Conservation (phyloP, 1,140 invertebrate species). For the Charaxes varanes region DNA sequence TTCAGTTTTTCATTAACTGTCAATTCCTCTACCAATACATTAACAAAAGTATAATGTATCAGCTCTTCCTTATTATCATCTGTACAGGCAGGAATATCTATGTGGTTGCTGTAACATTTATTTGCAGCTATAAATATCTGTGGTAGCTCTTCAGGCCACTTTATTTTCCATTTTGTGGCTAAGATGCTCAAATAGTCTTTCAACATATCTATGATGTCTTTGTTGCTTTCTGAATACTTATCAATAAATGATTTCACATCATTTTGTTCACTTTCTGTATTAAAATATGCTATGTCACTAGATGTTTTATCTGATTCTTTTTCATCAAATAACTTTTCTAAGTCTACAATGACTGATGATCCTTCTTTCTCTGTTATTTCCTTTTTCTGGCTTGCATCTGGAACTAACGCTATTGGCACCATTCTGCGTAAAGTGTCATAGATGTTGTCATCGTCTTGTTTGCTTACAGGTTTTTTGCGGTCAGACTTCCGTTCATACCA, state of each 20-base stretch:
- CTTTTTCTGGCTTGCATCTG: slow-evolving; percentile 51
- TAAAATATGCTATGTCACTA: slow-evolving; percentile 75
- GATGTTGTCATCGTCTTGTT: slow-evolving; percentile 70
- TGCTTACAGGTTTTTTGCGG: slow-evolving; percentile 72
- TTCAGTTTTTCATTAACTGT: slow-evolving; percentile 74
- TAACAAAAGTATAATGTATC: slow-evolving; percentile 75
- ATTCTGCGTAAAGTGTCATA: slow-evolving; percentile 81
- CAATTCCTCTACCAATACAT: slow-evolving; percentile 79
- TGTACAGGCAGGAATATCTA: slow-evolving; percentile 73
- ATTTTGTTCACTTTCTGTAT: slow-evolving; percentile 76
- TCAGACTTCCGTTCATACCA: slow-evolving; percentile 83
- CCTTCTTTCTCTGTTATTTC: slow-evolving; percentile 72
- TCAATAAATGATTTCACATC: slow-evolving; percentile 80
- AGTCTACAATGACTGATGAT: slow-evolving; percentile 78
- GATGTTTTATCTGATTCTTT: slow-evolving; percentile 56
- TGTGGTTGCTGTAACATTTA: slow-evolving; percentile 70
- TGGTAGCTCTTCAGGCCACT: slow-evolving; percentile 78
- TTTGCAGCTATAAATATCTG: slow-evolving; percentile 78
- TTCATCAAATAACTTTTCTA: slow-evolving; percentile 78
- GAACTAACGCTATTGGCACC: slow-evolving; percentile 47
- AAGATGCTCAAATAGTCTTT: slow-evolving; percentile 76
- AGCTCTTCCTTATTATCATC: slow-evolving; percentile 70
- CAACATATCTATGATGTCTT: slow-evolving; percentile 78
- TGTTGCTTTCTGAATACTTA: slow-evolving; percentile 66
- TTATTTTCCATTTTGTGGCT: slow-evolving; percentile 75